Conservation (phyloP, 2,113 vertebrate species). For the Mobula hypostoma region DNA sequence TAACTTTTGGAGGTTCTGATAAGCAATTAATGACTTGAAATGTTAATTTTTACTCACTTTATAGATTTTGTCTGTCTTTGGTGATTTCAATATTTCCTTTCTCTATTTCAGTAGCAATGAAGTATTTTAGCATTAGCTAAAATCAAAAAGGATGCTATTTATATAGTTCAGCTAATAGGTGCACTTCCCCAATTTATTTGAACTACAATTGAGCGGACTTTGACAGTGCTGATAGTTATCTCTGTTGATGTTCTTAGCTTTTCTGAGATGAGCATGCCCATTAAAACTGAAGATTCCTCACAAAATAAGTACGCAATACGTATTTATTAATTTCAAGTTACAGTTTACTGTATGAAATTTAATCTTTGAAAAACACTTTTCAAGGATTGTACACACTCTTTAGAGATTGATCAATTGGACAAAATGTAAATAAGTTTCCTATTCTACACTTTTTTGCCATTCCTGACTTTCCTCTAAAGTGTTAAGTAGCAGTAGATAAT, state of each 20-base stretch:
- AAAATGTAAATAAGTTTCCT: neutral
- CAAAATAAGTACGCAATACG: constrained; percentile 14
- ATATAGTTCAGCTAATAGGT: neutral
- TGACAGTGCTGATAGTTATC: neutral
- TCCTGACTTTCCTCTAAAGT: neutral
- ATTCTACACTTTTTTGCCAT: neutral
- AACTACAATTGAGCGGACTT: neutral
- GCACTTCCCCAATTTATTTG: neutral
- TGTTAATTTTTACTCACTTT: too few species aligned
- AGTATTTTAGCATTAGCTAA: neutral
- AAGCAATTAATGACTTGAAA: too few species aligned
- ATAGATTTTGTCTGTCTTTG: too few species aligned
- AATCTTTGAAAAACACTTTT: neutral
- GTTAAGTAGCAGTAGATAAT: neutral
- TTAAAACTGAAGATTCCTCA: neutral
- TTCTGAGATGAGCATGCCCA: neutral
- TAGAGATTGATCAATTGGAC: neutral
- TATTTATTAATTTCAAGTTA: neutral
- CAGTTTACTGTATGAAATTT: neutral
- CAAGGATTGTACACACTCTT: neutral
- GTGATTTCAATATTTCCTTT: too few species aligned
- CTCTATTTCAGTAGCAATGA: neutral
- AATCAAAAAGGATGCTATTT: neutral
- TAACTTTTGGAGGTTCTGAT: too few species aligned
- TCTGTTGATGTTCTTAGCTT: neutral